Conservation (phyloP, 2,113 vertebrate species). For the Hippocampus abdominalis region DNA sequence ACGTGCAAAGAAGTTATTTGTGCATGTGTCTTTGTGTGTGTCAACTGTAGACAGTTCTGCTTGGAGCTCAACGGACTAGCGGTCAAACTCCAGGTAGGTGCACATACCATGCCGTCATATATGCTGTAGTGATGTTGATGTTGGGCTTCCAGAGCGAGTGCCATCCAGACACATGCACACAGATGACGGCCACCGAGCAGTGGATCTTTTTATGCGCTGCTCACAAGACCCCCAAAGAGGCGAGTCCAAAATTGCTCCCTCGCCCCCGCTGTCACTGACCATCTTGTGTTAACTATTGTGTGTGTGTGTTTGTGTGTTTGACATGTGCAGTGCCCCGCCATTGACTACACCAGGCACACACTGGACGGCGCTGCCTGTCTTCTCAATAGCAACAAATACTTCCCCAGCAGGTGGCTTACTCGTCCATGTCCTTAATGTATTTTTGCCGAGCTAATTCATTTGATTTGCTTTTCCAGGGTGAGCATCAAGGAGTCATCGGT, state of each 20-base stretch:
- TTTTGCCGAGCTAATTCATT: not conserved
- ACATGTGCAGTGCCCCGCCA: slow-evolving; percentile 87
- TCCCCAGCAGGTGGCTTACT: slow-evolving; percentile 87
- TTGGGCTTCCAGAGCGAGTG: slow-evolving; percentile 82
- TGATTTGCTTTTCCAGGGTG: slow-evolving; percentile 75
- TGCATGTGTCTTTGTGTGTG: not conserved
- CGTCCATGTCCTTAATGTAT: not conserved
- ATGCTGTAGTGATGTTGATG: not conserved
- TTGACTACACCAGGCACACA: slow-evolving; percentile 98
- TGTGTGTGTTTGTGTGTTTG: not conserved
- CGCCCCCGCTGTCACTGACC: not conserved
- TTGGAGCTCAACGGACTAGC: slow-evolving; percentile 97
- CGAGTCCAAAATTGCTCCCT: slow-evolving; percentile 18
- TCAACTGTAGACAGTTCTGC: slow-evolving; percentile 86
- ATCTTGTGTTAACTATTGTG: not conserved
- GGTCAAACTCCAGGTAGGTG: slow-evolving; percentile 93
- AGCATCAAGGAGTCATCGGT: slow-evolving; percentile 99
- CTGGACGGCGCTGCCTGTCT: slow-evolving; percentile 98
- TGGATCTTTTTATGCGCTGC: slow-evolving; percentile 99
- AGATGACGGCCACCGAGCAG: slow-evolving; percentile 99
- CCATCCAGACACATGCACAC: slow-evolving; percentile 96
- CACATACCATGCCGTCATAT: not conserved
- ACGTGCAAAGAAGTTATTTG: not conserved
- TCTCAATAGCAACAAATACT: slow-evolving; percentile 99
- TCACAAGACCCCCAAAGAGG: slow-evolving; percentile 99